phyloP scores from a whole-genome alignment of 92 coral and sea anemone species.

The Heliopora coerulea region DNA sequence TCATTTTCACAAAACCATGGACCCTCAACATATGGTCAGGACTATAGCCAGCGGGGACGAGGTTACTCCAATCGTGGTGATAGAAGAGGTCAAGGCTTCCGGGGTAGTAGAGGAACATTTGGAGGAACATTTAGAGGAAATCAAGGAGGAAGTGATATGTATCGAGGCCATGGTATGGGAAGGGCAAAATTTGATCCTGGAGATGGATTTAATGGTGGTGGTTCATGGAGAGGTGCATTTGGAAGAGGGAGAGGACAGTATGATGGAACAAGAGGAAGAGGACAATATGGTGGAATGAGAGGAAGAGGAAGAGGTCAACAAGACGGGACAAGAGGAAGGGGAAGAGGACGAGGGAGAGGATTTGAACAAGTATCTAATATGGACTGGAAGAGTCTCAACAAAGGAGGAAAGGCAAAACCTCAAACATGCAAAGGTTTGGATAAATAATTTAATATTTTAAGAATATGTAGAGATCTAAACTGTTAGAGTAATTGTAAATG shows the following conservation, averaged over 20 bases:
- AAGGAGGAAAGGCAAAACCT: not conserved
- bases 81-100: not conserved
- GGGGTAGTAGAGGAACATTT: slow-evolving; percentile 8
- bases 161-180: slow-evolving; percentile 43
- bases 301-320: slow-evolving; percentile 19
- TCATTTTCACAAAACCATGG: not conserved
- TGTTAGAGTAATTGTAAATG: no score
- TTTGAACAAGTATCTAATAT: not conserved
- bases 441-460: no score
- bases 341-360: slow-evolving; percentile 18
- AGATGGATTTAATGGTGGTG: not conserved
- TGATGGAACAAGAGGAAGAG: slow-evolving; percentile 2
- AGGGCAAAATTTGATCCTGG: not conserved
- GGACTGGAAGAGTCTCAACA: not conserved
- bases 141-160: slow-evolving; percentile 21
- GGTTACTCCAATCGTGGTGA: not conserved
- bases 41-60: not conserved
- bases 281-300: slow-evolving; percentile 6
- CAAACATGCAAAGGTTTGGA: slow-evolving; percentile 16
- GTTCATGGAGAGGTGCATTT: not conserved
- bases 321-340: slow-evolving; percentile 13
- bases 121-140: no score
- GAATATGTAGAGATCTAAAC: no score
- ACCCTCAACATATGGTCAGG: not conserved
- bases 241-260: not conserved